Percentiles rank a stretch among this genome's conserved stretches.
These are phyloP conservation scores for Rhinichthys klamathensis DNA, from an alignment of 2,113 vertebrate genomes.

Conservation along the genomic window DNA sequence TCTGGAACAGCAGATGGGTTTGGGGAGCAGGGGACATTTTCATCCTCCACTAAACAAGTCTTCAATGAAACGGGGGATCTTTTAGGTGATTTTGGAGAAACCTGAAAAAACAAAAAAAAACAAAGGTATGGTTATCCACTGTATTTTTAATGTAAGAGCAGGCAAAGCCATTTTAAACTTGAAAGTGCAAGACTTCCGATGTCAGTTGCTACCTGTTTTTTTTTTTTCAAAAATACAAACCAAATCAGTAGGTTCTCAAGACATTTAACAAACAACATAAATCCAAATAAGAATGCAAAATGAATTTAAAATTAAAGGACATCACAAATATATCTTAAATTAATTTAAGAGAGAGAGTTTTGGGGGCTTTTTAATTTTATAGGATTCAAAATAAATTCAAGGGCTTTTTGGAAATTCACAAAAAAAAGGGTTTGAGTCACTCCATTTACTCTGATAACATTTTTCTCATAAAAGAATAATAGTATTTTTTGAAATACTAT, in stretches of 20 bases:
- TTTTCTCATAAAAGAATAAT: too few species aligned
- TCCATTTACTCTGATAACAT: too few species aligned
- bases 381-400: background rate
- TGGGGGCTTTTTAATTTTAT: background rate
- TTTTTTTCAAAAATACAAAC: background rate
- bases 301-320: background rate
- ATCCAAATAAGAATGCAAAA: background rate
- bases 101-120: constrained; percentile 24
- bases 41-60: constrained; percentile 53
- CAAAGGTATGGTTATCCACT: background rate
- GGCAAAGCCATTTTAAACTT: background rate
- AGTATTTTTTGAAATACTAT: too few species aligned
- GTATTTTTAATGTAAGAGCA: background rate
- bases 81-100: constrained; percentile 43
- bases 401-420: too few species aligned
- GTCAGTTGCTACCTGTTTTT: background rate
- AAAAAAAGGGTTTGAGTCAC: too few species aligned
- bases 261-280: background rate
- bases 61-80: background rate
- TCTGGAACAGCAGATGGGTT: constrained; percentile 70
- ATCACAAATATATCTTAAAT: background rate
- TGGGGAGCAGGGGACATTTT: constrained; percentile 65
- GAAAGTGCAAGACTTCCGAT: background rate
- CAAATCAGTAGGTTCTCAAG: background rate
- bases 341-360: background rate